Evolutionary conservation across 2,888 invertebrate species (phyloP).

Genomic region (Microplitis manilae): DNA sequence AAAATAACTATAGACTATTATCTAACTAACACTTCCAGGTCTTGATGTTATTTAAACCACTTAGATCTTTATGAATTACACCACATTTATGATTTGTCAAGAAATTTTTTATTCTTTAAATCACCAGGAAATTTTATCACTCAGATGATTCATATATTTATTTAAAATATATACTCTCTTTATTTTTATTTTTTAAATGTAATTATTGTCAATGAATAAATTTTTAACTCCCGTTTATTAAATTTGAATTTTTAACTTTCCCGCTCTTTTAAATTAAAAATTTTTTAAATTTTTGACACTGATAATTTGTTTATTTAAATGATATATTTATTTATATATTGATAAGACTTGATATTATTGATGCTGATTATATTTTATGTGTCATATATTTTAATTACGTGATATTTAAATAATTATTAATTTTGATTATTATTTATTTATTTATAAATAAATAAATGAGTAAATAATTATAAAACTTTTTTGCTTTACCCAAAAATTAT

Average conservation of each 20-base stretch:
- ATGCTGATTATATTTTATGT: background rate
- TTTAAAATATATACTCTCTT: background rate
- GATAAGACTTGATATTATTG: no score
- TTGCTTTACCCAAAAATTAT: background rate
- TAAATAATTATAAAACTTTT: background rate
- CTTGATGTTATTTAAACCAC: background rate
- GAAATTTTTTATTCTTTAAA: background rate
- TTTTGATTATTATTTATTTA: background rate
- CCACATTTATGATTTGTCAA: background rate
- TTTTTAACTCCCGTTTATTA: background rate
- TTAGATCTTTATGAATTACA: background rate
- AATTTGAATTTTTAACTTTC: background rate
- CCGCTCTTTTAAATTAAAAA: background rate
- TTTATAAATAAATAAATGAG: background rate
- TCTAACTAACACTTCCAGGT: background rate
- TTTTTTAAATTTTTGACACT: background rate
- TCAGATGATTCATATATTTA: background rate
- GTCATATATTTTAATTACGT: background rate
- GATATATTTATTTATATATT: no score
- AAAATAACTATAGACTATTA: background rate
- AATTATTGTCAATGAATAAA: background rate
- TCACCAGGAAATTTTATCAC: background rate
- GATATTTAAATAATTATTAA: background rate
- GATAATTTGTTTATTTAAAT: no score
- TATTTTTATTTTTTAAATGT: background rate